These are phyloP conservation scores for Drymodes brunneopygia DNA, from an alignment of 2,113 vertebrate species.

Conservation along the genomic window DNA sequence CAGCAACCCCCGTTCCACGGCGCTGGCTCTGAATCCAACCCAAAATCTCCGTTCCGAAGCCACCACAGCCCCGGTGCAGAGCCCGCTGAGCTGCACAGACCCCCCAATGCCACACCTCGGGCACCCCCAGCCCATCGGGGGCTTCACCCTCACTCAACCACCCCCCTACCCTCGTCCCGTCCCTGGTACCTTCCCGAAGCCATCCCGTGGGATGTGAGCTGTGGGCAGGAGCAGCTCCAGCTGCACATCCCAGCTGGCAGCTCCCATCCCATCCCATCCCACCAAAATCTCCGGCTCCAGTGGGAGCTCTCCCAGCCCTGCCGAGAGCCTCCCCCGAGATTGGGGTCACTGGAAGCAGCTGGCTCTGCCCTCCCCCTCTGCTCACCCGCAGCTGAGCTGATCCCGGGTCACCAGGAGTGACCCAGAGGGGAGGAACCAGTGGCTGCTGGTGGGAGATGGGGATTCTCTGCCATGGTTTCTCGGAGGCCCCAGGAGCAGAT, in stretches of 20 bases:
- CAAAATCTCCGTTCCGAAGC: background rate
- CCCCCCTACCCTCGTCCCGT: background rate
- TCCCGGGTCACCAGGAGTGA: background rate
- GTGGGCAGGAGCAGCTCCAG: background rate
- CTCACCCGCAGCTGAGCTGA: background rate
- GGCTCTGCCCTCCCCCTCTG: background rate
- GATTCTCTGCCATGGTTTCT: background rate
- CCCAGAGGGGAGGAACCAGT: background rate
- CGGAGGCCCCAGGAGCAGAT: background rate
- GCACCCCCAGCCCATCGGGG: fast-evolving
- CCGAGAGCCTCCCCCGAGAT: background rate
- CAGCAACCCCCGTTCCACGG: no score
- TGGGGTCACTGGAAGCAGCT: background rate
- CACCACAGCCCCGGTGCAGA: fast-evolving
- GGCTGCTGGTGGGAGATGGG: background rate
- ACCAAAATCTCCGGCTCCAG: fast-evolving
- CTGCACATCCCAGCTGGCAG: fast-evolving
- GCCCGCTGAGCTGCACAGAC: background rate
- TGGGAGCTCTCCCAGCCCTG: background rate
- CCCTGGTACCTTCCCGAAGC: background rate
- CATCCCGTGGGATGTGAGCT: fast-evolving
- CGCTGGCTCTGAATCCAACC: background rate
- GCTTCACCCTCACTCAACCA: fast-evolving
- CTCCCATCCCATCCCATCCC: background rate
- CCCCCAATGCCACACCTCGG: fast-evolving